Conservation (phyloP, 2,888 invertebrate genomes). For the Anarsia innoxiella region DNA sequence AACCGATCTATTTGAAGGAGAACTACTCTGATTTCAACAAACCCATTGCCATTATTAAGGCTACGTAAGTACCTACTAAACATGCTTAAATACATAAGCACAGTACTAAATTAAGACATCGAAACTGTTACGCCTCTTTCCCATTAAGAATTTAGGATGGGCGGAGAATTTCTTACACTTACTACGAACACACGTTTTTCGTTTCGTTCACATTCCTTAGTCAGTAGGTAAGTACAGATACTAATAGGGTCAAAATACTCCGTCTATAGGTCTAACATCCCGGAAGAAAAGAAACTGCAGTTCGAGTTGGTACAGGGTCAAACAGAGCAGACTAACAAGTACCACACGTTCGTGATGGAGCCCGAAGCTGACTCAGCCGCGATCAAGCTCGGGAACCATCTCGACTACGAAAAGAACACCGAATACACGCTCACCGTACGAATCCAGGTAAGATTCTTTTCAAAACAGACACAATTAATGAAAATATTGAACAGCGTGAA, state of each 20-base stretch:
- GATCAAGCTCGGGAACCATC: conserved; percentile 82
- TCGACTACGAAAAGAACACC: conserved; percentile 90
- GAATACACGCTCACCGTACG: conserved; percentile 89
- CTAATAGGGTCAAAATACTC: too few relatives aligned
- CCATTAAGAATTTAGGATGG: too few relatives aligned
- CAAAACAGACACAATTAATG: too few relatives aligned
- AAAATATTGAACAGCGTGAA: too few relatives aligned
- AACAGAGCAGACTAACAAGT: conserved; percentile 90
- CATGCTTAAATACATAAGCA: too few relatives aligned
- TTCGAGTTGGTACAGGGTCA: conserved; percentile 88
- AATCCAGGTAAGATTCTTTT: conserved; percentile 81
- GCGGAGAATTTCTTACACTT: too few relatives aligned
- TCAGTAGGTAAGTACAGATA: too few relatives aligned
- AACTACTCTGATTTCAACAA: conserved; percentile 82
- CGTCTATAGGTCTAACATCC: conserved; percentile 80
- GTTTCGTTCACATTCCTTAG: too few relatives aligned
- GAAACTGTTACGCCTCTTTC: too few relatives aligned
- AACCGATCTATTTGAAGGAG: conserved; percentile 81
- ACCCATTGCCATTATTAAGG: conserved; percentile 81
- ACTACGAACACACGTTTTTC: too few relatives aligned
- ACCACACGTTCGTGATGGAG: conserved; percentile 82
- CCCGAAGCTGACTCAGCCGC: conserved; percentile 82
- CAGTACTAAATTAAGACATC: too few relatives aligned
- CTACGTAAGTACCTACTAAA: conserved; percentile 80
- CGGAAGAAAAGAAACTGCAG: conserved; percentile 79